These are phyloP conservation scores for Cabera pusaria DNA, from an alignment of 2,888 invertebrate species.

Conservation along the genomic window DNA sequence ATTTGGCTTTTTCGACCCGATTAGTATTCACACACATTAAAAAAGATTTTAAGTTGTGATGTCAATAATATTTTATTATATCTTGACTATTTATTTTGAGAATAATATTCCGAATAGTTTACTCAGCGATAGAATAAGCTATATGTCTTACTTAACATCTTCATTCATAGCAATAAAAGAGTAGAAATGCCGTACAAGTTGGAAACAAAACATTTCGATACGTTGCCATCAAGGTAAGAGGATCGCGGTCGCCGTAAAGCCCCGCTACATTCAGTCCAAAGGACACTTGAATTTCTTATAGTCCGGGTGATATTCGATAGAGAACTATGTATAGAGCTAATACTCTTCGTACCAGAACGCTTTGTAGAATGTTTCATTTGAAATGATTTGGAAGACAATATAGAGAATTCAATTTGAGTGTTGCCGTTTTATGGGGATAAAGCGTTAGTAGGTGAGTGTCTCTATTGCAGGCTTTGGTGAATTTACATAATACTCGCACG, in stretches of 20 bases:
- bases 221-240: constrained; percentile 63
- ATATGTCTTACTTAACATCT: too few species aligned
- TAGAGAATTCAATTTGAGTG: constrained; percentile 41
- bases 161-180: too few species aligned
- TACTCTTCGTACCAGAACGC: constrained; percentile 4
- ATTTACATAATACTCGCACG: constrained; percentile 69
- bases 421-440: constrained; percentile 38
- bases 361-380: constrained; percentile 12
- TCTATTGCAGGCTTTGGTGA: constrained; percentile 52
- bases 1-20: too few species aligned
- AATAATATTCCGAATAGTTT: too few species aligned
- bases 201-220: constrained; percentile 48
- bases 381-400: constrained; percentile 35
- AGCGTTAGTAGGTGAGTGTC: constrained; percentile 47
- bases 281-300: constrained; percentile 39
- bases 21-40: too few species aligned
- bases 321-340: constrained; percentile 6
- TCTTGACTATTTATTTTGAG: too few species aligned
- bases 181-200: neutral
- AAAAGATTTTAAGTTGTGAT: too few species aligned
- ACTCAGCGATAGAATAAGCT: too few species aligned
- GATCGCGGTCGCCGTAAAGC: constrained; percentile 60
- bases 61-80: too few species aligned
- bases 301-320: constrained; percentile 16
- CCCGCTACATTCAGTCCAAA: constrained; percentile 44